Conservation (phyloP, 2,113 vertebrate genomes). For the Mystacornis crossleyi region DNA sequence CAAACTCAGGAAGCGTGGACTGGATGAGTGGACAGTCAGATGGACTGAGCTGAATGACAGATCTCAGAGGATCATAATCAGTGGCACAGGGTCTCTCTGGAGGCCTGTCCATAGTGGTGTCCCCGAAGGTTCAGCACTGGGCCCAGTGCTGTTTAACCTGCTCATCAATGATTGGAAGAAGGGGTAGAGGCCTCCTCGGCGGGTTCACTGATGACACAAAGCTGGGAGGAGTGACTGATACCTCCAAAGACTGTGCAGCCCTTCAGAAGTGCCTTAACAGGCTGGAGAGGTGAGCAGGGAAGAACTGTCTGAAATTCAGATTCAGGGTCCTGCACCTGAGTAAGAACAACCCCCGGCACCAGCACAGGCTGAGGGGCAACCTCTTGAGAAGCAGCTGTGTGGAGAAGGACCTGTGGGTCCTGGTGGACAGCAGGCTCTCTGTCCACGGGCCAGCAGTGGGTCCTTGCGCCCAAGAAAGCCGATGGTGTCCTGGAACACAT, state of each 20-base stretch:
- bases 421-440: background rate
- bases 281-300: background rate
- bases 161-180: background rate
- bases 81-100: background rate
- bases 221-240: background rate
- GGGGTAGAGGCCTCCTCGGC: background rate
- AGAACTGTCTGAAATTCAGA: background rate
- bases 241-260: background rate
- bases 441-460: background rate
- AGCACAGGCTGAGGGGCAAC: background rate
- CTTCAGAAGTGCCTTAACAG: too few relatives aligned
- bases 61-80: background rate
- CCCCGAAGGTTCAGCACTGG: accelerated
- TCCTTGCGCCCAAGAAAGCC: background rate
- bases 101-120: background rate
- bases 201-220: background rate
- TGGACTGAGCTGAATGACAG: background rate
- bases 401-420: background rate
- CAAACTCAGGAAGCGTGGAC: too few relatives aligned
- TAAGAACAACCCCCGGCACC: background rate
- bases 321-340: background rate
- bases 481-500: background rate
- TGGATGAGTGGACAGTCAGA: background rate
- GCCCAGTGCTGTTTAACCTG: background rate
- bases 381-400: background rate